Base-by-base conservation (phyloP, 2,797 vertebrate species). In the Kryptopterus vitreolus region DNA sequence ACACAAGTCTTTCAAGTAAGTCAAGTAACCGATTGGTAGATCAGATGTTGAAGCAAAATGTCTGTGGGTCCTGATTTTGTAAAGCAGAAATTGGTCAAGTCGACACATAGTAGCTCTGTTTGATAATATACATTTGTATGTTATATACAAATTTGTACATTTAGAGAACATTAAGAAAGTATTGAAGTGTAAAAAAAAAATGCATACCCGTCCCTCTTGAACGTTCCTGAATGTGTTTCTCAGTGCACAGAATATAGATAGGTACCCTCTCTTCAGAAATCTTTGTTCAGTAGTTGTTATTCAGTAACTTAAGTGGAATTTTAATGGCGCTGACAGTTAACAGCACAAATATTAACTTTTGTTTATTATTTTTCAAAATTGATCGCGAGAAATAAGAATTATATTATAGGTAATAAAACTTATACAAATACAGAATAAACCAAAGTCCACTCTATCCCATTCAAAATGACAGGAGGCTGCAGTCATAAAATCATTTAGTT, bases 401-500 rank as follows among this genome's bases (percentile, higher is more conserved):
- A 70, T 31, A 52, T 52, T 31, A n/a, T 16, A 29, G n/a, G 43
- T n/a, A 24, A 26, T 29, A 69, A 18, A 50, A 29, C 4, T 0
- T 53, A 26, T 22, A 52, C 18, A 52, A 33, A 71, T 35, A 7
- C 4, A 29, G 50, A 33, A 33, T 48, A 33, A 71, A 53, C 20
- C 26, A 71, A 68, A 69, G 43, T 69, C n/a, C 66, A 26, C 65
- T 48, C 5, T 13, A 15, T 53, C 18, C 26, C 1, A 20, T 70
- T 4, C 48, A 71, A 22, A 9, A 22, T 48, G 4, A 12, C 10
- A 52, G 68, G 11, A 22, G 18, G 48, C 18, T 53, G 18, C 33
- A 22, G 26, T 33, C 69, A 71, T 71, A 33, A 71, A 71, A 53
- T 69, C 20, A 53, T 53, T 53, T 70, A 6, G 26, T 52, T 70